phyloP scores from a whole-genome alignment of 2,888 invertebrate species.

The Megamerina dolium region DNA sequence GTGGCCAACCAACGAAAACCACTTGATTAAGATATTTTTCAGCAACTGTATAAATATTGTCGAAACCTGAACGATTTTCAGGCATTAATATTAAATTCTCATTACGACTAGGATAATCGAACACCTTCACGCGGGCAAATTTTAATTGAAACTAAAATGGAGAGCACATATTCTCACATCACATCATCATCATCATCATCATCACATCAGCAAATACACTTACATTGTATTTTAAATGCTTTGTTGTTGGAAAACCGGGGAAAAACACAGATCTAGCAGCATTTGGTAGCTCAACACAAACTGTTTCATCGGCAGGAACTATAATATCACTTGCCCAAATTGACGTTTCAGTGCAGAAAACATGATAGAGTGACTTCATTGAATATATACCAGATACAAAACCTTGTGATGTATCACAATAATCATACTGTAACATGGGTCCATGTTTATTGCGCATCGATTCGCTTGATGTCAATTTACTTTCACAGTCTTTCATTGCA shows the following conservation, averaged over 20 bases:
- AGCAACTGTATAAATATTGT: conserved; percentile 53
- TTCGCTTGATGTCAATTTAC: conserved; percentile 64
- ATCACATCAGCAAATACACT: too few relatives aligned
- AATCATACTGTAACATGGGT: conserved; percentile 76
- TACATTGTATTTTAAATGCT: conserved; percentile 74
- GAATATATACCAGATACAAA: conserved; percentile 52
- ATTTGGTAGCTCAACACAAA: conserved; percentile 33
- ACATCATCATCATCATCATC: neutral
- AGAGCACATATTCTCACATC: neutral
- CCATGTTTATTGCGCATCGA: conserved; percentile 73
- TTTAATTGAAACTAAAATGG: conserved; percentile 57
- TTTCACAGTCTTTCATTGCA: conserved; percentile 68
- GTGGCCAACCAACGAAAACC: conserved; percentile 88
- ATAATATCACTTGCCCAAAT: conserved; percentile 35
- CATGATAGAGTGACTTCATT: conserved; percentile 54
- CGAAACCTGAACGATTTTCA: conserved; percentile 39
- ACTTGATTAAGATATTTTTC: conserved; percentile 63
- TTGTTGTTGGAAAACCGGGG: conserved; percentile 90
- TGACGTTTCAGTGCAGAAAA: conserved; percentile 34
- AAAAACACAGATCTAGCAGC: conserved; percentile 51
- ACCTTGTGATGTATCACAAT: conserved; percentile 58
- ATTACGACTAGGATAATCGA: conserved; percentile 74
- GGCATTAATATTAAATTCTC: conserved; percentile 77
- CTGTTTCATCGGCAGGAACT: conserved; percentile 23
- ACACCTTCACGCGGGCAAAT: conserved; percentile 74